Base-by-base conservation (phyloP, 1,140 invertebrate genomes). In the Meloidogyne exigua region DNA sequence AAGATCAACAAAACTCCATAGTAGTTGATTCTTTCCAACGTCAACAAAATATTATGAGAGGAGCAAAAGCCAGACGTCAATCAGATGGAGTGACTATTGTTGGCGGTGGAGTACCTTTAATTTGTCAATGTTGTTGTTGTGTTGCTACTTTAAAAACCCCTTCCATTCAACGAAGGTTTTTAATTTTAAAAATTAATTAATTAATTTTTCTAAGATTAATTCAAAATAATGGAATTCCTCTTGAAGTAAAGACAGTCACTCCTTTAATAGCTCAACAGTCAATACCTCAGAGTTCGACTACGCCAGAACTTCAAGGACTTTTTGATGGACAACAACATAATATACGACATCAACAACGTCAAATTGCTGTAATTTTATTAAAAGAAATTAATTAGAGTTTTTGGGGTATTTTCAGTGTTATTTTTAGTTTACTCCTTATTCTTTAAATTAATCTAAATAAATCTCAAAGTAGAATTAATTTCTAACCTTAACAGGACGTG, bases 231-330 rank as follows among this genome's bases (percentile, higher is more conserved):
- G 18, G 13, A 49, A 49, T 57, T 21, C 49, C 49, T n/a, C 18
- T 57, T n/a, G 49, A 57, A 57, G n/a, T 57, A 1, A 64, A 64
- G 3, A 62, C 72, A 7, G 57, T 23, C 7, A 64, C 62, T 68
- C 65, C 81, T 12, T 18, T 64, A 32, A 44, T 63, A 25, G n/a
- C 77, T 44, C 81, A 67, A 18, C 76, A 79, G 7, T 44, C 57
- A 28, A 68, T 49, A 44, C 80, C 79, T 26, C 39, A 76, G 32
- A 81, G 72, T 73, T 66, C 81, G 28, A 65, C 21, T 28, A 62
- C 26, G 15, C 44, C 62, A 25, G 68, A 44, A 21, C 32, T 70
- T 23, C 36, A 44, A 44, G 44, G 25, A n/a, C 3, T 28, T 2
- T 0, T 57, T 42, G 42, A 70, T 39, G 62, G 18, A 28, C 68